Evolutionary conservation across 2,113 vertebrate genomes (phyloP).

Genomic region (Tragelaphus buxtoni): DNA sequence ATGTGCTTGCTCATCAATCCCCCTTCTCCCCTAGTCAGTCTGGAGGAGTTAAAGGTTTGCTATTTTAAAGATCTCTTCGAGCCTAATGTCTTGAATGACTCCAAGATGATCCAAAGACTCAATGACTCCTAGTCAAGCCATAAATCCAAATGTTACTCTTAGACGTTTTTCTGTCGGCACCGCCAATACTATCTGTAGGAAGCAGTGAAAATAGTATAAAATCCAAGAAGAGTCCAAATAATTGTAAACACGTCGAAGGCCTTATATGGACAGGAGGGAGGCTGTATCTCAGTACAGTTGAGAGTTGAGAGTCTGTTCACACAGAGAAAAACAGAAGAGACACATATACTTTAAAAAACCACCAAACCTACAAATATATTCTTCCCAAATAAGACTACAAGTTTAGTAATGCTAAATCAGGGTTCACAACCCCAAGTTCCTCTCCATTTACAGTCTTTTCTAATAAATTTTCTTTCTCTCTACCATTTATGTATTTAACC

Average conservation of each 20-base stretch:
- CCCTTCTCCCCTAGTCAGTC: not conserved
- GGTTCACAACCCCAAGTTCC: not conserved
- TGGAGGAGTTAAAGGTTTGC: not conserved
- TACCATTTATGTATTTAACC: not conserved
- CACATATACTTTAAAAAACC: not conserved
- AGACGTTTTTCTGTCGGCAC: not conserved
- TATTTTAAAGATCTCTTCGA: not conserved
- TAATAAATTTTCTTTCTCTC: not conserved
- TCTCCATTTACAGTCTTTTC: not conserved
- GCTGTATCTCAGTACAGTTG: not conserved
- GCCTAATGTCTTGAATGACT: not conserved
- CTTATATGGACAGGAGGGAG: not conserved
- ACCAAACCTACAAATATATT: not conserved
- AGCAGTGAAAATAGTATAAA: not conserved
- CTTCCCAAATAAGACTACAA: not conserved
- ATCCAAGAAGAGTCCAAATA: not conserved
- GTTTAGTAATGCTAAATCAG: not conserved
- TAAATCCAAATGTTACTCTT: not conserved
- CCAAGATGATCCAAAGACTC: not conserved
- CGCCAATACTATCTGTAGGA: not conserved
- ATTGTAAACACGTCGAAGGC: not conserved
- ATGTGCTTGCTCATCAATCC: not conserved
- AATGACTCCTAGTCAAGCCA: not conserved
- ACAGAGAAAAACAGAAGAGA: not conserved
- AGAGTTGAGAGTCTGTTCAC: not conserved